Percentiles rank a stretch among this genome's conserved stretches.
phyloP scores from a whole-genome alignment of 2,113 vertebrate species.

The Oenanthe melanoleuca region DNA sequence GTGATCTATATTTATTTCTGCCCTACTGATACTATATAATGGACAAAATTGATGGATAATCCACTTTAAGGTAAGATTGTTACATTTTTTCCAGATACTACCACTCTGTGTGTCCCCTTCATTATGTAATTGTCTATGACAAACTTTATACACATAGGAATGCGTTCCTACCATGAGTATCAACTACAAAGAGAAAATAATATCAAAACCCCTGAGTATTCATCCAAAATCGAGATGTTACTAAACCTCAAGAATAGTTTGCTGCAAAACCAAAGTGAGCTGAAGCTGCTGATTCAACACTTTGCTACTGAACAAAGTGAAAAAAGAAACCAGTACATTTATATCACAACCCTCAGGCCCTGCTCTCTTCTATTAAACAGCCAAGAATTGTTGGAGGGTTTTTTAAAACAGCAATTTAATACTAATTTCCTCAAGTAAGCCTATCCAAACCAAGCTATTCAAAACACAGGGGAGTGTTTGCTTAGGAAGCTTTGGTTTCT shows the following conservation, averaged over 20 bases:
- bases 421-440: conserved; percentile 13
- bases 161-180: background rate
- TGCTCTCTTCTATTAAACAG: background rate
- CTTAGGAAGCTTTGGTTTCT: conserved; percentile 10
- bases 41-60: background rate
- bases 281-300: background rate
- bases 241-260: background rate
- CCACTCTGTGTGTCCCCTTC: background rate
- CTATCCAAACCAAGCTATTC: conserved; percentile 29
- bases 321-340: background rate
- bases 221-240: background rate
- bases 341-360: background rate
- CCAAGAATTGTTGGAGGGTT: background rate
- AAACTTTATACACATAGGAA: background rate
- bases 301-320: background rate
- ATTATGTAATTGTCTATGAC: background rate
- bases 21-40: background rate
- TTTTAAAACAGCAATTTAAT: conserved; percentile 26
- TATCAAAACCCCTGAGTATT: rapidly evolving
- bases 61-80: background rate
- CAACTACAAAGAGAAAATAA: background rate
- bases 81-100: background rate
- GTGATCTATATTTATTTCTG: background rate
- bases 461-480: conserved; percentile 9
- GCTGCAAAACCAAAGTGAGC: background rate